These are phyloP conservation scores for Synanthedon myopaeformis DNA, from an alignment of 2,888 invertebrate genomes.

Conservation along the genomic window DNA sequence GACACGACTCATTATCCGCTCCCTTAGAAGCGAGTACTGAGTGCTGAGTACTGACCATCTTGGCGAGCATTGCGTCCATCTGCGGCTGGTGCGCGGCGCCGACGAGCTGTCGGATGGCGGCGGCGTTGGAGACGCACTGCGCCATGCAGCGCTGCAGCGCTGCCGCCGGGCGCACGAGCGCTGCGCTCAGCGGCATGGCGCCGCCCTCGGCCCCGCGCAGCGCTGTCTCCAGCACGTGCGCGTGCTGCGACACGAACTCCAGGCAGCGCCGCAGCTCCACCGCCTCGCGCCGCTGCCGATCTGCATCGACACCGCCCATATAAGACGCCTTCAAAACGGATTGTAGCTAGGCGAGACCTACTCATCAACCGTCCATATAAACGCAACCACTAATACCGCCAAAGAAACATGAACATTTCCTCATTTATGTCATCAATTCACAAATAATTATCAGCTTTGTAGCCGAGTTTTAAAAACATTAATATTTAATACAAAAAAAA, in stretches of 20 bases:
- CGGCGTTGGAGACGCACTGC: constrained; percentile 61
- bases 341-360: not conserved
- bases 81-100: constrained; percentile 54
- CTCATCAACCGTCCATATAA: not conserved
- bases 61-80: constrained; percentile 63
- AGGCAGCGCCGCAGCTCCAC: constrained; percentile 59
- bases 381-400: no score
- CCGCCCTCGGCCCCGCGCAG: constrained; percentile 34
- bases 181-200: constrained; percentile 47
- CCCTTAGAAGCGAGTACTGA: constrained; percentile 19
- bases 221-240: constrained; percentile 56
- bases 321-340: not conserved
- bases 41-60: constrained; percentile 49
- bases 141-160: constrained; percentile 64
- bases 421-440: no score
- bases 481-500: no score
- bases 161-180: constrained; percentile 55
- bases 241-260: constrained; percentile 61
- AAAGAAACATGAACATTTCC: no score
- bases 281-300: constrained; percentile 54
- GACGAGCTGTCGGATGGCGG: constrained; percentile 51
- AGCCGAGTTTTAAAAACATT: no score
- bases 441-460: no score
- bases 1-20: not conserved
- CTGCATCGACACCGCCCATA: constrained; percentile 17